Conservation (phyloP, 2,888 invertebrate genomes). For the Erebia palarica region DNA sequence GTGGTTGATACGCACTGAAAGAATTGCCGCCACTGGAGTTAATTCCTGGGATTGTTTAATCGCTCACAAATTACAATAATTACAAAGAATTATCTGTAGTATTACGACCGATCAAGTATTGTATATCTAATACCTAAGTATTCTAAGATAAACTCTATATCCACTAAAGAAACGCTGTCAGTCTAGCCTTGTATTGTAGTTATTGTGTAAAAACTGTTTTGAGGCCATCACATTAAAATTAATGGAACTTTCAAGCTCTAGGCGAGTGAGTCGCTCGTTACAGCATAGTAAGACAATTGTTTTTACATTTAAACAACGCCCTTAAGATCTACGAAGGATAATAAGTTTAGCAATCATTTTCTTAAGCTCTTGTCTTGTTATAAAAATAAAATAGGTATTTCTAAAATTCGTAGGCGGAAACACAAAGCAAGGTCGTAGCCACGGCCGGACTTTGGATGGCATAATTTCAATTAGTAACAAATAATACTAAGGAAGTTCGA, state of each 20-base stretch:
- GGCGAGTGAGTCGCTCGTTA: slow-evolving; percentile 21
- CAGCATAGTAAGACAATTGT: slow-evolving; percentile 17
- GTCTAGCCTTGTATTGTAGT: slow-evolving; percentile 7
- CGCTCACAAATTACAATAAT: too few relatives aligned
- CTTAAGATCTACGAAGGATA: not conserved
- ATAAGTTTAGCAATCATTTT: not conserved
- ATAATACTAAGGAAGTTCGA: too few relatives aligned
- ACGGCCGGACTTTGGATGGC: too few relatives aligned
- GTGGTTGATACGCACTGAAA: not conserved
- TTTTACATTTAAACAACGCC: slow-evolving; percentile 17
- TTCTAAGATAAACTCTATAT: not conserved
- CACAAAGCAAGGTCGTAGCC: too few relatives aligned
- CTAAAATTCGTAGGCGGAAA: not conserved
- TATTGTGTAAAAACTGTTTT: slow-evolving; percentile 26
- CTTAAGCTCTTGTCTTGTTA: not conserved
- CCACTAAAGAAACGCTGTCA: not conserved
- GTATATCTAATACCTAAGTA: not conserved
- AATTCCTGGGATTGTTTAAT: not conserved
- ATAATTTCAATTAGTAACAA: too few relatives aligned
- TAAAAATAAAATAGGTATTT: not conserved
- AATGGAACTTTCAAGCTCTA: slow-evolving; percentile 29
- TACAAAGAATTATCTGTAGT: too few relatives aligned
- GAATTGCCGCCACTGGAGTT: not conserved
- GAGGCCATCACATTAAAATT: slow-evolving; percentile 27
- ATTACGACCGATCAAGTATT: too few relatives aligned